Evolutionary conservation across 2,888 invertebrate species (phyloP).

Genomic region (Melanostoma scalare): DNA sequence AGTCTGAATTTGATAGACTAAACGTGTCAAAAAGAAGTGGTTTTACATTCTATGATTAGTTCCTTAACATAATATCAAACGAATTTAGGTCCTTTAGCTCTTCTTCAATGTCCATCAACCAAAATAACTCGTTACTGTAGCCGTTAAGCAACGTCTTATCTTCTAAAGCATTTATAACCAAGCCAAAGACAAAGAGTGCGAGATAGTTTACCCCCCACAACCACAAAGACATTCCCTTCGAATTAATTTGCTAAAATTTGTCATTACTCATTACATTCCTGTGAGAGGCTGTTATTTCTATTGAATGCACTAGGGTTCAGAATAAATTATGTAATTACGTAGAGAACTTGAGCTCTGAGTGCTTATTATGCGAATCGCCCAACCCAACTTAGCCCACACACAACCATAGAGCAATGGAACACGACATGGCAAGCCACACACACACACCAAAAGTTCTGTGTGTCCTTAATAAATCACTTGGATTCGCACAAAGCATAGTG

Average conservation of each 20-base stretch:
- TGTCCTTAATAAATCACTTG: conserved; percentile 46
- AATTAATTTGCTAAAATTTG: conserved; percentile 20
- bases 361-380: conserved; percentile 16
- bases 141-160: no score
- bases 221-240: background rate
- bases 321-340: conserved; percentile 37
- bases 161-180: no score
- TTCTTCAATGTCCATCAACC: no score
- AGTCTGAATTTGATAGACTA: no score
- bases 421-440: conserved; percentile 35
- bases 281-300: background rate
- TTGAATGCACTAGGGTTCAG: conserved; percentile 13
- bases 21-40: no score
- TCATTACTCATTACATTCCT: conserved; percentile 18
- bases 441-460: background rate
- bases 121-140: no score
- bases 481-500: background rate
- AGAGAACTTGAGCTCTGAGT: conserved; percentile 14
- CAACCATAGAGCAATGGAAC: conserved; percentile 8
- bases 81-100: no score
- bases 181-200: no score
- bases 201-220: no score
- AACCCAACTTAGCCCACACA: conserved; percentile 17
- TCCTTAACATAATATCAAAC: no score
- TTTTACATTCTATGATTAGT: no score